A percentile compares a stretch with the other conserved stretches of the same genome.
Evolutionary conservation across 2,113 vertebrate species (phyloP).

Genomic region (Zapornia atra): DNA sequence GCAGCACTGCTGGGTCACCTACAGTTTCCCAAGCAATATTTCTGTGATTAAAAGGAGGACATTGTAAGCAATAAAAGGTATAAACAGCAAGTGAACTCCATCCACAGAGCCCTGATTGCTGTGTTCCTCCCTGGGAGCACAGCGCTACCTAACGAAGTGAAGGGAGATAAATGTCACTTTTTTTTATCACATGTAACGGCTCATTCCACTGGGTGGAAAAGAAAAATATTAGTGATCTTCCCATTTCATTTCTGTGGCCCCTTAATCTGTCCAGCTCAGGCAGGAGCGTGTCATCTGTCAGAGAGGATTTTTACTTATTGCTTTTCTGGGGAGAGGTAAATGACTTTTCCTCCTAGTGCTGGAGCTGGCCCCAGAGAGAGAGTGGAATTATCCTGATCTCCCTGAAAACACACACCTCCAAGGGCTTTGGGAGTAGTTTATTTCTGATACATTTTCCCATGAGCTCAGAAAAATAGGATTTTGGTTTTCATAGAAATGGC

Average conservation of each 20-base stretch:
- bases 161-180: neutral
- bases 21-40: neutral
- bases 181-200: neutral
- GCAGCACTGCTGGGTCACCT: neutral
- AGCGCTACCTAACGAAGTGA: neutral
- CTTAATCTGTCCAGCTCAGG: neutral
- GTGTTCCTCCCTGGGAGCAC: neutral
- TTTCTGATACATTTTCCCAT: neutral
- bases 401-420: neutral
- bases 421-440: neutral
- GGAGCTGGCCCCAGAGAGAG: neutral
- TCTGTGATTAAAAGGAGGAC: neutral
- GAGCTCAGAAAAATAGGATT: neutral
- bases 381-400: neutral
- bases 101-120: fast-evolving
- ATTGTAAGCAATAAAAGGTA: neutral
- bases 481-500: neutral
- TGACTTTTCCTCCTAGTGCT: neutral
- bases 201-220: neutral
- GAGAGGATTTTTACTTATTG: neutral
- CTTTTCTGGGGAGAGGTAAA: neutral
- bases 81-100: neutral
- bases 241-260: neutral
- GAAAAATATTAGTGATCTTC: neutral
- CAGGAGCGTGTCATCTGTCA: neutral